Percentiles rank a stretch among this genome's conserved stretches.
phyloP scores from a whole-genome alignment of 2,888 invertebrate species.

The Pristionchus arcanus region DNA sequence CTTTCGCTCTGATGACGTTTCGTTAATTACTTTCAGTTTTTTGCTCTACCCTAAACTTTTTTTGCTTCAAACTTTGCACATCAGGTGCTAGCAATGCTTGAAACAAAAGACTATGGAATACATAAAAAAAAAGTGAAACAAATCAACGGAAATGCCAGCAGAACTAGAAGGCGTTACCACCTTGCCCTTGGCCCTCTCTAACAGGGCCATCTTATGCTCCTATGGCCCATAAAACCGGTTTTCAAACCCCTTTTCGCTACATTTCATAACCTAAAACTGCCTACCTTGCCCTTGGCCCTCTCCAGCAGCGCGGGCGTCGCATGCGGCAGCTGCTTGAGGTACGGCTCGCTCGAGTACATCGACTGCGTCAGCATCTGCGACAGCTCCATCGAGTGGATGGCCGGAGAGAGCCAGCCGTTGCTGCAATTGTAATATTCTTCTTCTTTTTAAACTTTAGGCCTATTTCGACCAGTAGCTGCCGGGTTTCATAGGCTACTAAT shows the following conservation, averaged over 20 bases:
- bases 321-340: constrained; percentile 96
- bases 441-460: no score
- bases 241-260: not conserved
- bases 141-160: not conserved
- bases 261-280: not conserved
- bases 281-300: constrained; percentile 91
- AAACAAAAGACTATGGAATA: no score
- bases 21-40: no score
- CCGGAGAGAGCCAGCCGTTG: constrained; percentile 98
- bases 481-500: not conserved
- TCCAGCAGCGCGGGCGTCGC: constrained; percentile 92
- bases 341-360: constrained; percentile 95
- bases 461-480: no score
- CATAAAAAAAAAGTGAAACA: not conserved
- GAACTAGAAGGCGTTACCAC: no score
- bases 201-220: no score
- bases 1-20: no score
- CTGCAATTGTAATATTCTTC: constrained; percentile 82
- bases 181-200: no score
- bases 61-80: no score
- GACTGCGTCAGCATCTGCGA: constrained; percentile 99
- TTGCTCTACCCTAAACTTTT: no score
- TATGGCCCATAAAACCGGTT: no score
- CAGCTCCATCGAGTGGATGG: constrained; percentile 98
- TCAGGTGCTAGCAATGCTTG: no score